Evolutionary conservation across 2,113 vertebrate genomes (phyloP), one percentile per base, ranked within the genome.

Genomic region (Pteruthius melanotis): DNA sequence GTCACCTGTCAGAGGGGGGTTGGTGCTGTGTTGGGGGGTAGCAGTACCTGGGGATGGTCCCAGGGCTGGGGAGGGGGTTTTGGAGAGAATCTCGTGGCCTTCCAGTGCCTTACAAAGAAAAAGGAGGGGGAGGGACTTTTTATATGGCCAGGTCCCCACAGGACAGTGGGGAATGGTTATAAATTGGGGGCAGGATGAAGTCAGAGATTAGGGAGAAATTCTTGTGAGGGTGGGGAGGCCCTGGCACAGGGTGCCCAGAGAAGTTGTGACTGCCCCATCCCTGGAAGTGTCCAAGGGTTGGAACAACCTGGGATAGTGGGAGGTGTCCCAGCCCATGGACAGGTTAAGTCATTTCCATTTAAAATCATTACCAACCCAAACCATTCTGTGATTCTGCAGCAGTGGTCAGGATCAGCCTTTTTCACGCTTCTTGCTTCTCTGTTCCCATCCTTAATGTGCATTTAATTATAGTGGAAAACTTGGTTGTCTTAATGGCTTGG

Each of bases 1-100:
- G 53, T 5, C 31, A 3, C 21, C 45, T 37, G 8, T 11, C 17
- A 14, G 2, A 80, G 60, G 4, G 12, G 61, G 37, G 18, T 45
- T 61, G 5, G 0, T 31, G 74, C 60, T 31, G 31, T 10, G 0
- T 2, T 11, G 4, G 30, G 12, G 19, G 17, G 14, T 3, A 10
- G 27, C 0, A 2, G 17, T 6, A 7, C 52, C 14, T 35, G 18
- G 49, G 15, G 21, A 3, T n/a, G 45, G 11, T 21, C 39, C 18
- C 16, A 15, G 30, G 13, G 23, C 11, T 75, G 53, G 45, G 53
- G 23, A 47, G 31, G 35, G 50, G 54, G 30, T 54, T 61, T 20
- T 3, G 14, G 53, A 27, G n/a, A 40, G 47, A 35, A 18, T 21
- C 16, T 9, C 40, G 30, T 50, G 45, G 31, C 24, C 9, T 69